phyloP scores from a whole-genome alignment of 2,113 vertebrate genomes.

The Panthera leo region DNA sequence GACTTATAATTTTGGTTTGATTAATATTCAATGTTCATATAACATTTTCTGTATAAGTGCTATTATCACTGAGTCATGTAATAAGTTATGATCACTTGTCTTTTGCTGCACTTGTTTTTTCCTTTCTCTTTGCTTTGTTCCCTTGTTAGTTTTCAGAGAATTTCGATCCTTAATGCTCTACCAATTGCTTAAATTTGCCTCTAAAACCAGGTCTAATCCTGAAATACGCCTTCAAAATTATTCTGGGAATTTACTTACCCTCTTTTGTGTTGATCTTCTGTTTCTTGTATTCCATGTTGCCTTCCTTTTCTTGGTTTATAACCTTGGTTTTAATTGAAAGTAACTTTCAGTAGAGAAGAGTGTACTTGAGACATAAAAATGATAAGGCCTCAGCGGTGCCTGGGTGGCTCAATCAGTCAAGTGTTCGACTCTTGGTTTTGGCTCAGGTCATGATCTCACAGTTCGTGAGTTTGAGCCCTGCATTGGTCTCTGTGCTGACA shows the following conservation, averaged over 20 bases:
- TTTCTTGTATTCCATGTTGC: neutral
- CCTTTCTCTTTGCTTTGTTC: neutral
- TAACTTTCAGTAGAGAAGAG: neutral
- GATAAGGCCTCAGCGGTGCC: neutral
- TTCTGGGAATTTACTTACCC: neutral
- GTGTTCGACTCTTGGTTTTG: too few species aligned
- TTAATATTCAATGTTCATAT: neutral
- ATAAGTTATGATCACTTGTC: neutral
- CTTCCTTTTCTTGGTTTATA: neutral
- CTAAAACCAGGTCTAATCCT: neutral
- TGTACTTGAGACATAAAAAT: neutral
- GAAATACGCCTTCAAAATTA: neutral
- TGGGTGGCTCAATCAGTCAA: neutral
- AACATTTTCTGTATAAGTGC: neutral
- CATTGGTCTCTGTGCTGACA: too few species aligned
- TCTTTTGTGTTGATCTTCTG: neutral
- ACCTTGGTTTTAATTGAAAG: neutral
- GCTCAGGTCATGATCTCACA: too few species aligned
- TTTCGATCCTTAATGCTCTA: neutral
- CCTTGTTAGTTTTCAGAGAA: neutral
- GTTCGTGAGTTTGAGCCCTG: too few species aligned
- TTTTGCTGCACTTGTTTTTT: neutral
- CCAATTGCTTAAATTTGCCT: neutral
- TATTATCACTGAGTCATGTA: neutral
- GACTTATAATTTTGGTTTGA: conserved; percentile 14